phyloP scores from a whole-genome alignment of 2,797 vertebrate genomes.

The Linurgus olivaceus region DNA sequence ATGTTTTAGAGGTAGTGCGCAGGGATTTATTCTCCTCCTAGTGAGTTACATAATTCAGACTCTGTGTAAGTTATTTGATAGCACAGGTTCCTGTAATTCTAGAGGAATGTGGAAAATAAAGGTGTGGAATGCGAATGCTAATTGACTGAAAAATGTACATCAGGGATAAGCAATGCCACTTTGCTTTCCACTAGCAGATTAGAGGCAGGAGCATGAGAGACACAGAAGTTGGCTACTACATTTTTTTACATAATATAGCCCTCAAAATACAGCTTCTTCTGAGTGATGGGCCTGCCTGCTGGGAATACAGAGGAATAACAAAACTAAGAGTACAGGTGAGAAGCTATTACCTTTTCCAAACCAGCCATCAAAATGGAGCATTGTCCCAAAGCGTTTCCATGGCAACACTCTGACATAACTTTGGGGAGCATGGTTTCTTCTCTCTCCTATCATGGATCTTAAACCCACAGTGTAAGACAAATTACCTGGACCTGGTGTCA shows the following conservation, averaged over 20 bases:
- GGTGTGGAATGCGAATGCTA: neutral
- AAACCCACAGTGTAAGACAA: neutral
- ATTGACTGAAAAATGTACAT: neutral
- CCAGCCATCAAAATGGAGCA: neutral
- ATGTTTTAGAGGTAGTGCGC: neutral
- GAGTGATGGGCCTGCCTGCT: neutral
- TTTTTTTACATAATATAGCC: neutral
- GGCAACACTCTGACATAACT: neutral
- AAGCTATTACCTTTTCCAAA: neutral
- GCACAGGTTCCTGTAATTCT: neutral
- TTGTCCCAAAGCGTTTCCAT: neutral
- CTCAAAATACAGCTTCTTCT: neutral
- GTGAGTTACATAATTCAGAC: neutral
- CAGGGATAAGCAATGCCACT: neutral
- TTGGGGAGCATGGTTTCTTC: neutral
- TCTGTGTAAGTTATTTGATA: neutral
- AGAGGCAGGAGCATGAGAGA: neutral
- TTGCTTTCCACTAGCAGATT: neutral
- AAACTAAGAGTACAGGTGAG: neutral
- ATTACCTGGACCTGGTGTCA: neutral
- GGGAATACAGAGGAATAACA: neutral
- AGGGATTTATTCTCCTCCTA: neutral
- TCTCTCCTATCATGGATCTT: neutral
- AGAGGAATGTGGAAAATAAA: neutral
- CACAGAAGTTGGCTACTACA: neutral